A percentile compares a stretch with the other conserved stretches of the same genome.
phyloP scores from a whole-genome alignment of 2,888 invertebrate species.

The Scelioninae gen. 1 region DNA sequence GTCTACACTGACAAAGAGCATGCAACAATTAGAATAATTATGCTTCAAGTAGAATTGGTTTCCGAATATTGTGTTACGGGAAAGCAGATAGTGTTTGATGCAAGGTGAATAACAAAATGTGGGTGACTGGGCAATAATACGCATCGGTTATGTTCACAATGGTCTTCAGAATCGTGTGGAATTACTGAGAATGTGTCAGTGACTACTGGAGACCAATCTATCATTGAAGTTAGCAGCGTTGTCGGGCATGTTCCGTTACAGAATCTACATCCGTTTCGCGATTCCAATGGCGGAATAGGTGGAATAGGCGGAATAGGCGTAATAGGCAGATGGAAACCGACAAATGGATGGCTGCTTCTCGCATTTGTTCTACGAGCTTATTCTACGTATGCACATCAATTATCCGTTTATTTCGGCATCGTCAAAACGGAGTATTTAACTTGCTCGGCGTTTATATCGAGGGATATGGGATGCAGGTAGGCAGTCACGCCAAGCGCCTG shows the following conservation, averaged over 20 bases:
- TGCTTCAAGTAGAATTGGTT: neutral
- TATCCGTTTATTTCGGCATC: conserved; percentile 42
- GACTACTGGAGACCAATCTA: conserved; percentile 34
- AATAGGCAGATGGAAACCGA: conserved; percentile 18
- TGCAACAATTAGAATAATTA: conserved; percentile 18
- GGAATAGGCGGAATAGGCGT: conserved; percentile 9
- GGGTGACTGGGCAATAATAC: conserved; percentile 36
- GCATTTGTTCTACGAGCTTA: neutral
- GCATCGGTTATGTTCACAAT: conserved; percentile 31
- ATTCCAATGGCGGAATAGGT: conserved; percentile 14
- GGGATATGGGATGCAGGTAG: conserved; percentile 17
- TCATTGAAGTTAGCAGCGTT: conserved; percentile 26
- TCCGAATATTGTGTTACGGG: conserved; percentile 3
- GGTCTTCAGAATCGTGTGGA: neutral
- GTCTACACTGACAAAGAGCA: neutral
- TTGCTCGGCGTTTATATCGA: conserved; percentile 20
- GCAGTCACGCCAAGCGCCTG: conserved; percentile 9
- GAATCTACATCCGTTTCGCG: conserved; percentile 21
- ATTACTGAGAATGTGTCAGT: conserved; percentile 25
- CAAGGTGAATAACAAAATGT: conserved; percentile 24
- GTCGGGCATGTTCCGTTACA: conserved; percentile 31
- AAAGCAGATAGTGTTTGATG: neutral
- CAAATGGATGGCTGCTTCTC: conserved; percentile 19
- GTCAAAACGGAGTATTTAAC: conserved; percentile 41
- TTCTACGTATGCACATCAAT: conserved; percentile 32